Evolutionary conservation across 2,888 invertebrate genomes (phyloP), one percentile per base, ranked within the genome.

Genomic region (Cerastoderma edule): DNA sequence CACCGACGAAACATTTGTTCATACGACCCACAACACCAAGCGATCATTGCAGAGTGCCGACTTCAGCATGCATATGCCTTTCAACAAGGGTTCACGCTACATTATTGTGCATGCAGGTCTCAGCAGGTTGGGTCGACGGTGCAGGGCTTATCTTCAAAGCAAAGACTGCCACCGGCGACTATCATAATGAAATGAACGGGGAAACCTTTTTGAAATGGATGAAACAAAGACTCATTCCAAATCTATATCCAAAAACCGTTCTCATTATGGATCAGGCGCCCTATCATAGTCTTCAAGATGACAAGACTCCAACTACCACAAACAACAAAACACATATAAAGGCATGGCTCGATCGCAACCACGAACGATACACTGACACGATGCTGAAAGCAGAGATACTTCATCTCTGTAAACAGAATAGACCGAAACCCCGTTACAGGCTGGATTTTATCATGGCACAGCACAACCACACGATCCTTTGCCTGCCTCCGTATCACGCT

Each of bases 181-280:
- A 72, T 27, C 76, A 72, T 30, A n/a, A 46, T 30, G 68, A 76
- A 16, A 76, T 76, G 68, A 76, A 76, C n/a, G 1, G 24, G 3
- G 16, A 24, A 0, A 72, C 65, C 27, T 76, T 72, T 33, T 16
- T 24, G 4, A 68, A 72, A 27, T 76, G 76, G 76, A 24, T 68
- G 0, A 35, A 24, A 24, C 50, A 72, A 27, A 69, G 28, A 22
- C 33, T 72, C 1, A 66, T 72, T 1, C 73, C 69, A 19, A 77
- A 72, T 27, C 32, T 67, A 13, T 46, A 44, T 19, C 8, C 46
- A n/a, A 53, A 24, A 22, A 46, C 71, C 19, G 64, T 67, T 2
- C 16, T 75, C 0, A 35, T 77, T 2, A 24, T 72, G 0, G 72
- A 76, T 48, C 57, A 76, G 22, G 63, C 72, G 1, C 16, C 72